Evolutionary conservation across 2,113 vertebrate species (phyloP).

Genomic region (Heloderma charlesbogerti): DNA sequence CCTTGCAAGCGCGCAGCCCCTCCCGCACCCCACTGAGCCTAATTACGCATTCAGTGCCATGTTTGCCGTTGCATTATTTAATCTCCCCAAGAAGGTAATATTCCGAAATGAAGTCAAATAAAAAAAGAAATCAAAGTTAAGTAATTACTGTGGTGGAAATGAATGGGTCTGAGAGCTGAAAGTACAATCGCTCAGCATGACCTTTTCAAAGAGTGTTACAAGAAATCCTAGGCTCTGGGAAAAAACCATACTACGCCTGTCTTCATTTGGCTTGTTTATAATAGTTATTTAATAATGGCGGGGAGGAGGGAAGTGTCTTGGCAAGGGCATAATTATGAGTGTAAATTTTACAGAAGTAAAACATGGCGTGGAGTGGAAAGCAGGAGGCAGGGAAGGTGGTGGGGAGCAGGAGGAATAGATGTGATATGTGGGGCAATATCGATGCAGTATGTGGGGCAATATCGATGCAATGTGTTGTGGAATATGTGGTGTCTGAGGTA

Average conservation of each 20-base stretch:
- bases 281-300: neutral
- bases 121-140: constrained; percentile 26
- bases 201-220: constrained; percentile 7
- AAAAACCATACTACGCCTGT: neutral
- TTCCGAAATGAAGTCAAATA: constrained; percentile 13
- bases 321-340: neutral
- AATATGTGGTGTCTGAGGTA: too few relatives aligned
- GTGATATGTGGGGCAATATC: too few relatives aligned
- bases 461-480: too few relatives aligned
- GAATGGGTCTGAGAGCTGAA: neutral
- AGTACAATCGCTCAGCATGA: neutral
- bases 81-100: constrained; percentile 3
- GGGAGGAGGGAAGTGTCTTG: neutral
- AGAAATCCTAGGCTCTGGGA: neutral
- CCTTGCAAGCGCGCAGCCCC: neutral
- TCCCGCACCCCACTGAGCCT: neutral
- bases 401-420: neutral
- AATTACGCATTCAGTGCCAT: constrained; percentile 4
- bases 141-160: neutral
- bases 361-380: accelerated
- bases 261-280: constrained; percentile 7
- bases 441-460: too few relatives aligned
- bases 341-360: neutral
- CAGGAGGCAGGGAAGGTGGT: neutral
- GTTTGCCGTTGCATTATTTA: neutral